Base-by-base conservation (phyloP, 2,797 vertebrate species). In the Spea hammondii region DNA sequence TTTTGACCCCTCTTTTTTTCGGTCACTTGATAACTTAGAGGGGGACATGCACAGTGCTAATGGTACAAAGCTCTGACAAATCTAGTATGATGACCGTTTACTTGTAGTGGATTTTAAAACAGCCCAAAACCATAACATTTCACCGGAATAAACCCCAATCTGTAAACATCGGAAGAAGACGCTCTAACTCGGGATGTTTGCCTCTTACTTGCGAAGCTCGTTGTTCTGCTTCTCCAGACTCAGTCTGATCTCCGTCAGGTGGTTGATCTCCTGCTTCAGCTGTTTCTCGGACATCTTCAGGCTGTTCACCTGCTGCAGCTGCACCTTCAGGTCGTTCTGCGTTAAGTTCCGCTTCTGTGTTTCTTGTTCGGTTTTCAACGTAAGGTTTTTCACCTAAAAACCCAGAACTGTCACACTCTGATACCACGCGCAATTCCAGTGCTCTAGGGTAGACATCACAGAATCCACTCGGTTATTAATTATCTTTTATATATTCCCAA, bases 341-440 rank as follows among this genome's bases (percentile, higher is more conserved):
- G 94, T 97, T 86, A 99, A 91, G 87, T 82, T 95, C 14, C 97
- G 95, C 84, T 99, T 99, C 88, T 99, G 97, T 47, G 93, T 95
- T 89, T 99, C 98, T 89, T 99, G 98, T 83, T 99, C 98, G 49
- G 96, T 98, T 92, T 95, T 98, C 87, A 99, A 88, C 0, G 92
- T 94, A 83, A 98, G 86, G 83, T 98, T 98, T 90, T 97, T 97
- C 53, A 97, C 95, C 97, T 99, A 88, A 64, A 85, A 86, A 84
- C 87, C 1, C 32, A 32, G 32, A 32, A 32, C 32, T 2, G 32
- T 32, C 32, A 32, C 32, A 3, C 32, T 32, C 32, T 32, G 32
- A 32, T 32, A 32, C 32, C 32, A 32, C 32, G 32, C 2, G 2
- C 32, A 32, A 32, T 32, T 32, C 32, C 32, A 32, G 32, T 32